These are phyloP conservation scores for Dicyrtoma fusca DNA, from an alignment of 2,888 invertebrate species.

Conservation along the genomic window DNA sequence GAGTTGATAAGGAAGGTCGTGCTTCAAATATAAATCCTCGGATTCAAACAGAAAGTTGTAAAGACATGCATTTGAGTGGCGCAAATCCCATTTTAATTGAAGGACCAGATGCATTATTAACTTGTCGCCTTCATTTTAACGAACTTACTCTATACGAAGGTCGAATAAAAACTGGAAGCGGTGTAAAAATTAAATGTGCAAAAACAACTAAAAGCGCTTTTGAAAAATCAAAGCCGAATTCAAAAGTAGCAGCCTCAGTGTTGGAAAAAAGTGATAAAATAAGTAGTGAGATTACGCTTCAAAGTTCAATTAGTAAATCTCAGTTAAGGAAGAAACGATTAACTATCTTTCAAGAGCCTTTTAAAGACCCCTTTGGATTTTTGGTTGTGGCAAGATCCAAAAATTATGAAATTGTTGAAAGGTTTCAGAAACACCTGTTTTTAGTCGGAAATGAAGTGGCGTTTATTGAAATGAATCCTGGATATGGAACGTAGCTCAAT, in stretches of 20 bases:
- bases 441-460: conserved; percentile 54
- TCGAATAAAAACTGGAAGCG: neutral
- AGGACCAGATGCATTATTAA: conserved; percentile 31
- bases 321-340: conserved; percentile 45
- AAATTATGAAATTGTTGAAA: conserved; percentile 51
- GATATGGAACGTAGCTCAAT: too few relatives aligned
- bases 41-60: neutral
- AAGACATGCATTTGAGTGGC: neutral
- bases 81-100: conserved; percentile 27
- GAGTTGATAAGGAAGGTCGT: too few relatives aligned
- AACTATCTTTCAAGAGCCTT: conserved; percentile 44
- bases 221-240: too few relatives aligned
- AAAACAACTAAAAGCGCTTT: too few relatives aligned
- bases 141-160: neutral
- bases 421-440: conserved; percentile 50
- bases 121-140: conserved; percentile 21
- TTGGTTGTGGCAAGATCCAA: conserved; percentile 46
- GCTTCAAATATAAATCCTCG: neutral
- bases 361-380: conserved; percentile 48
- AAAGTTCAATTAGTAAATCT: conserved; percentile 25
- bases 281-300: neutral
- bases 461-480: conserved; percentile 45
- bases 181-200: too few relatives aligned
- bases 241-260: too few relatives aligned
- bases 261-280: neutral